Base-by-base conservation (phyloP, 2,888 invertebrate genomes). In the Laothoe populi region DNA sequence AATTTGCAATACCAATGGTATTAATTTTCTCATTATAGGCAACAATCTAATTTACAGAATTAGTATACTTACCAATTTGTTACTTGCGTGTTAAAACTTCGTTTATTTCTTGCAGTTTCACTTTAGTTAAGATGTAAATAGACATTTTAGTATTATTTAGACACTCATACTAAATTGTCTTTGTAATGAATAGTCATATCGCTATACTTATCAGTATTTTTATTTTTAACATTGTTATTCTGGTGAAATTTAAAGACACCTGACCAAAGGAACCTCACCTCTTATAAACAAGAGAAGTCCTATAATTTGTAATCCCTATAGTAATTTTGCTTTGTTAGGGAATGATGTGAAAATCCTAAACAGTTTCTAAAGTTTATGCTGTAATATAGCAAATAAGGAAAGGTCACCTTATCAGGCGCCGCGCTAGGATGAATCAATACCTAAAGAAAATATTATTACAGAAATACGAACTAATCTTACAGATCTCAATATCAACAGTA, bases 11-110 rank as follows among this genome's bases (percentile, higher is more conserved):
- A 38, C 8, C n/a, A 26, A 42, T 49, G 23, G 40, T 23, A 49
- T 40, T 49, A 42, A 60, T 42, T 53, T 60, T 42, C 49, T 13
- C 40, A 60, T 53, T 31, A 53, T 24, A 48, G 38, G 23, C 19
- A 26, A 4, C 49, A 49, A 1, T 26, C 24, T 60, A 21, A 26
- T 49, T 5, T 42, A 19, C 40, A 16, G 24, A 60, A 49, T 49
- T 60, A 48, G 48, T 19, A 16, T 24, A 24, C 10, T 48, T 38
- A 21, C n/a, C 21, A 49, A 40, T 23, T 11, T 60, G n/a, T 11
- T 59, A 49, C 38, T 48, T 31, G 23, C 4, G 31, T 53, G 53
- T 31, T 16, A 16, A n/a, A n/a, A n/a, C 21, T 40, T n/a, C n/a
- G 8, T 40, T 40, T 7, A 7, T 19, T 21, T 11, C 23, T 40